phyloP scores from a whole-genome alignment of 2,113 vertebrate species.

The Oncorhynchus nerka region DNA sequence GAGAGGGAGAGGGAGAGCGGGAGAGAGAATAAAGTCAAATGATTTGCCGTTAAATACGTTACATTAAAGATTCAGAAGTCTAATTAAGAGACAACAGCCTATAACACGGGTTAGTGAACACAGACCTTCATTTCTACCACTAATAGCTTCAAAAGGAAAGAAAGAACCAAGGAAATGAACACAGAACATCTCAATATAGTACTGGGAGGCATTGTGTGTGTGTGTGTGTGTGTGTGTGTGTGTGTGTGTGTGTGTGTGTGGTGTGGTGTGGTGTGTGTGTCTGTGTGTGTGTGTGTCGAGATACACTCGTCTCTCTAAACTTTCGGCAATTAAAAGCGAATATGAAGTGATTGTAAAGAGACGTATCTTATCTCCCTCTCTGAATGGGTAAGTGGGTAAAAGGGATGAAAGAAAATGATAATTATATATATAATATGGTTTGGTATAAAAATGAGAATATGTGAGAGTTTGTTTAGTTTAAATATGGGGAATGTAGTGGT shows the following conservation, averaged over 20 bases:
- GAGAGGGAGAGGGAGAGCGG: too few relatives aligned
- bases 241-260: too few relatives aligned
- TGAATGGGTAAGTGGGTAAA: neutral
- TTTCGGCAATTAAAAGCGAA: slow-evolving; percentile 71
- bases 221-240: too few relatives aligned
- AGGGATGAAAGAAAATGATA: slow-evolving; percentile 7
- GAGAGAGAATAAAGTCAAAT: slow-evolving; percentile 81
- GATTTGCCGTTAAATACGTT: slow-evolving; percentile 85
- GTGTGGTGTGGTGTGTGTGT: too few relatives aligned
- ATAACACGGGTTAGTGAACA: slow-evolving; percentile 87
- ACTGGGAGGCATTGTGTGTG: slow-evolving; percentile 47
- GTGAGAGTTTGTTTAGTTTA: slow-evolving; percentile 5
- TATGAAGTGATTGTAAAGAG: slow-evolving; percentile 36
- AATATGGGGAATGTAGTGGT: neutral
- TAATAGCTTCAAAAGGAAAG: slow-evolving; percentile 80
- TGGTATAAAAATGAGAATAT: slow-evolving; percentile 2
- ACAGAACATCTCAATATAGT: slow-evolving; percentile 45
- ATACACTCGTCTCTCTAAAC: slow-evolving; percentile 56
- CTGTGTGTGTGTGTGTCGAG: too few relatives aligned
- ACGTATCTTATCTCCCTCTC: slow-evolving; percentile 4
- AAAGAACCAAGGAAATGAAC: slow-evolving; percentile 34
- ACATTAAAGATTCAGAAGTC: slow-evolving; percentile 86
- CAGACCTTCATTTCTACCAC: slow-evolving; percentile 83
- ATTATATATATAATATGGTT: neutral
- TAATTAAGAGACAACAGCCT: slow-evolving; percentile 92